Evolutionary conservation across 2,888 invertebrate genomes (phyloP).

Genomic region (Pogonocherus hispidulus): DNA sequence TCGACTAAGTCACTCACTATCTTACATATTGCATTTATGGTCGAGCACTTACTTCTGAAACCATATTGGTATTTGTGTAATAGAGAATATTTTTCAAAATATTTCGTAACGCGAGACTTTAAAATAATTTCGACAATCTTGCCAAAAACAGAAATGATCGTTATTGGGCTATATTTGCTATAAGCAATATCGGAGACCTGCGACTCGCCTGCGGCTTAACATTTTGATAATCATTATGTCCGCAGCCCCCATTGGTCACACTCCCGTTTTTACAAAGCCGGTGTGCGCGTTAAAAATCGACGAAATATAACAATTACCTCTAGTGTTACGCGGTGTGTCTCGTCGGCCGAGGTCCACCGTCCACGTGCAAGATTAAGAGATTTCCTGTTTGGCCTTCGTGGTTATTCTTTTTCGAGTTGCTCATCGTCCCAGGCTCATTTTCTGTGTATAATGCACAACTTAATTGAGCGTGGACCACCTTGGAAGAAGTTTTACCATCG

Average conservation of each 20-base stretch:
- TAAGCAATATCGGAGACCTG: neutral
- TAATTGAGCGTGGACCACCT: conserved; percentile 65
- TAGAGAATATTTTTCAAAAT: too few relatives aligned
- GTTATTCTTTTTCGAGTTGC: conserved; percentile 20
- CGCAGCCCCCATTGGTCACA: neutral
- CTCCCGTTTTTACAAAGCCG: neutral
- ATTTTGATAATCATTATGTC: neutral
- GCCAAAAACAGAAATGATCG: too few relatives aligned
- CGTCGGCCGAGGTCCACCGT: conserved; percentile 14
- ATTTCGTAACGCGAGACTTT: too few relatives aligned
- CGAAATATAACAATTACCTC: conserved; percentile 41
- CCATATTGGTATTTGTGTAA: too few relatives aligned
- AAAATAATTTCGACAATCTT: too few relatives aligned
- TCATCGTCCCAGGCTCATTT: conserved; percentile 55
- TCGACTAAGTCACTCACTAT: too few relatives aligned
- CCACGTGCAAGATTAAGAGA: conserved; percentile 39
- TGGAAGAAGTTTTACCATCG: conserved; percentile 42
- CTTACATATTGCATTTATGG: too few relatives aligned
- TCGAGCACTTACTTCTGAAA: too few relatives aligned
- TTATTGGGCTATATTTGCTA: too few relatives aligned
- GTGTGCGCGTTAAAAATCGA: conserved; percentile 23
- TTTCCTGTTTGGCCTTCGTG: conserved; percentile 50
- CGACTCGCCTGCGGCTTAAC: neutral
- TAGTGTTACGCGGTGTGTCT: conserved; percentile 28
- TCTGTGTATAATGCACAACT: conserved; percentile 63